Evolutionary conservation across 2,797 vertebrate genomes (phyloP), one percentile per base, ranked within the genome.

Genomic region (Prunella strophiata): DNA sequence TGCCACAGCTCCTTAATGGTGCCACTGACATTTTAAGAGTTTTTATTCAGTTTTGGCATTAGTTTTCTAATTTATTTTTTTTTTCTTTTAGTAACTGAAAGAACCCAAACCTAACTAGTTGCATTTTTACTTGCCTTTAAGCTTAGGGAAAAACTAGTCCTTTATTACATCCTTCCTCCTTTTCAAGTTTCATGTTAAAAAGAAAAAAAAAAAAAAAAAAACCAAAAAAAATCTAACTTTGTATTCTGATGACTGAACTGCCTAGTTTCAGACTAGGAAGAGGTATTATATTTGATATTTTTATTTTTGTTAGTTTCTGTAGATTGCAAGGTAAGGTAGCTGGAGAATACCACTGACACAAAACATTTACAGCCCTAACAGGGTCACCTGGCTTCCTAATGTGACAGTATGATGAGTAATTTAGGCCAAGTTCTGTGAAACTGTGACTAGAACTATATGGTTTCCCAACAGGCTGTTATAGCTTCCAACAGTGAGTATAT

Each of bases 151-250:
- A 74, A 86, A 67, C 34, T 11, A 18, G 6, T 22, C 16, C 10
- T 55, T 75, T 57, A 18, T 62, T 67, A 45, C 23, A 36, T 5
- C 2, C 27, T 73, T 20, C 2, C 8, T 1, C 5, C 11, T 57
- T 70, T 61, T 52, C 25, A 81, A 59, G 20, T 68, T 73, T 42
- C 10, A 14, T 34, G 15, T 40, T 48, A 7, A 23, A 51, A 74
- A 7, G 32, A 7, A 23, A 51, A 74, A 7, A 34, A 52, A 63
- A 25, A 38, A 30, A 16, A 0, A 1, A n/a, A n/a, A n/a, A n/a
- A n/a, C n/a, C n/a, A 25, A 38, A 30, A 16, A 9, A 38, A 50
- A 32, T 81, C 23, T 42, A 74, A 65, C 2, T 82, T 91, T 36
- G 13, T 5, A 18, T 58, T 93, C 30, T 4, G 23, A 0, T 54